Percentiles rank a stretch among this genome's conserved stretches.
These are phyloP conservation scores for Parnassius orleans DNA, from an alignment of 2,888 invertebrate species.

Conservation along the genomic window DNA sequence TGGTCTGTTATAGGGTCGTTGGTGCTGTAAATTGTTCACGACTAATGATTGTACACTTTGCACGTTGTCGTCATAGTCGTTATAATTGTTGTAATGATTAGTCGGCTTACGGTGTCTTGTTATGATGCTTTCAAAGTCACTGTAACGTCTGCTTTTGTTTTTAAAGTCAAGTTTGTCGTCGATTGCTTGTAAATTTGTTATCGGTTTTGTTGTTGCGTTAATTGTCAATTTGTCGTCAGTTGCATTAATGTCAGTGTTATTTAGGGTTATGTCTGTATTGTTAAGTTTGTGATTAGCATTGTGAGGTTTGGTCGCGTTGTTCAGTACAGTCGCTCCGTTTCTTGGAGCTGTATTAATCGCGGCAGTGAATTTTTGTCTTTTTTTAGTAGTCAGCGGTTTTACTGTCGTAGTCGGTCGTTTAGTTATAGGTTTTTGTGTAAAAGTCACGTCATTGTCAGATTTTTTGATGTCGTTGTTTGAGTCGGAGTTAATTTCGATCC, in stretches of 20 bases:
- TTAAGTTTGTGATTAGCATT: conserved; percentile 42
- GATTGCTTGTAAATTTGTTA: conserved; percentile 57
- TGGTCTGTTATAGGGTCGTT: conserved; percentile 66
- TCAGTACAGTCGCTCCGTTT: conserved; percentile 23
- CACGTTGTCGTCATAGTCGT: conserved; percentile 54
- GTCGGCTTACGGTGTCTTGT: conserved; percentile 50
- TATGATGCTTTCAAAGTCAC: conserved; percentile 47
- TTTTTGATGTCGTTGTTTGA: conserved; percentile 63
- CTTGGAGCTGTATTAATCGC: conserved; percentile 40
- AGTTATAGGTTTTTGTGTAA: conserved; percentile 24
- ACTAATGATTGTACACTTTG: conserved; percentile 70
- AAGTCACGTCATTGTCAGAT: conserved; percentile 45
- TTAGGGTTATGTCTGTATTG: conserved; percentile 42
- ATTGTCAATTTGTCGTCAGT: conserved; percentile 33
- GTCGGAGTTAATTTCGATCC: conserved; percentile 78
- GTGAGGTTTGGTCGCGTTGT: conserved; percentile 40
- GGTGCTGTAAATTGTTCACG: conserved; percentile 61
- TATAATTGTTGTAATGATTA: conserved; percentile 53
- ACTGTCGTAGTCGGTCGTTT: conserved; percentile 41
- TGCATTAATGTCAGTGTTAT: conserved; percentile 37
- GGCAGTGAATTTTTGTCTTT: conserved; percentile 33
- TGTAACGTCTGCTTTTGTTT: conserved; percentile 67
- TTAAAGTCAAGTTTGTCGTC: conserved; percentile 83
- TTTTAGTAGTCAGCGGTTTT: conserved; percentile 49
- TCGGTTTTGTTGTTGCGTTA: conserved; percentile 36